Conservation (phyloP, 53 echinoderm and acorn worm species). For the Crossaster papposus region DNA sequence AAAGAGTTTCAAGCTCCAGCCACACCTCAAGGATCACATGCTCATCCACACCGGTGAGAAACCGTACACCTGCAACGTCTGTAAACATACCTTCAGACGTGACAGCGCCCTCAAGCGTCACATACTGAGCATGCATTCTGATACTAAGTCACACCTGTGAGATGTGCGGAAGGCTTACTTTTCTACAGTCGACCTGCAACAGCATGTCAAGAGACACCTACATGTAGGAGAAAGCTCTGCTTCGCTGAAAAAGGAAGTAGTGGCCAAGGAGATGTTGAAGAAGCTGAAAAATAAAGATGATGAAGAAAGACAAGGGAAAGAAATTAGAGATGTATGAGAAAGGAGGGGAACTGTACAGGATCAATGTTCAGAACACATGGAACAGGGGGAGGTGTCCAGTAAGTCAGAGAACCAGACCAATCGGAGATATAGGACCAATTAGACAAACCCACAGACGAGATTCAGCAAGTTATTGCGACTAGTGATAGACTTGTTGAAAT, state of each 20-base stretch:
- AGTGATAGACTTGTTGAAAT: not conserved
- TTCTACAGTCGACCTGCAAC: constrained; percentile 25
- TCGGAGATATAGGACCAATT: not conserved
- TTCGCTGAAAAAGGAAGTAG: no score
- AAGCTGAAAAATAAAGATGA: not conserved
- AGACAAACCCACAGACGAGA: not conserved
- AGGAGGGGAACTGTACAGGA: not conserved
- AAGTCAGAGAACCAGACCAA: not conserved
- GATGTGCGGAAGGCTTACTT: constrained; percentile 35
- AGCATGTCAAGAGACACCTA: constrained; percentile 22
- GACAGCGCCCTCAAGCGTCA: constrained; percentile 44
- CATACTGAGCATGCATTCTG: constrained; percentile 29
- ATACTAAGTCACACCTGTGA: constrained; percentile 18
- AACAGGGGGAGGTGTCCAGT: not conserved
- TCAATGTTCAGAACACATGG: not conserved
- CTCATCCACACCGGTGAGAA: constrained; percentile 53
- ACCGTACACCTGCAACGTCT: constrained; percentile 28
- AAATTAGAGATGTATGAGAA: not conserved
- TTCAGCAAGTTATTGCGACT: not conserved
- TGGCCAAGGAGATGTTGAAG: not conserved
- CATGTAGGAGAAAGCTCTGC: not conserved
- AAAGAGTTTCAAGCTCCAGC: constrained; percentile 37
- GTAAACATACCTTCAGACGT: constrained; percentile 8
- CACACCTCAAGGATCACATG: constrained; percentile 61
- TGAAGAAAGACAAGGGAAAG: not conserved